Conservation (phyloP, 35 echinoderm and acorn worm genomes). For the Eucidaris tribuloides region DNA sequence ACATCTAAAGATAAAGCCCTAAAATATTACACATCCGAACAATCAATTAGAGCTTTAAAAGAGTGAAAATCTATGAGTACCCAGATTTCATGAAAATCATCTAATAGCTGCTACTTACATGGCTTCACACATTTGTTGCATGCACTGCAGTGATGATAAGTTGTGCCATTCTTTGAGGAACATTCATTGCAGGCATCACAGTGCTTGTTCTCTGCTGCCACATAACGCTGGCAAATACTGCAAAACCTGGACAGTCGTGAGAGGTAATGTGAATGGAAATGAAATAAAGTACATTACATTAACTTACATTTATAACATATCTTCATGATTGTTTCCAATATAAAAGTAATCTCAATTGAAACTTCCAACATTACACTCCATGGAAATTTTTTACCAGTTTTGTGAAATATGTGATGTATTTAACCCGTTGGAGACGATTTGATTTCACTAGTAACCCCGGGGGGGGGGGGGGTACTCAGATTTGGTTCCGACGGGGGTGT, state of each 20-base stretch:
- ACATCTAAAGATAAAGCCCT: background rate
- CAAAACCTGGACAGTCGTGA: slow-evolving; percentile 51
- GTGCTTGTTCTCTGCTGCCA: slow-evolving; percentile 63
- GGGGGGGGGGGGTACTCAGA: too few relatives aligned
- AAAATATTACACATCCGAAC: background rate
- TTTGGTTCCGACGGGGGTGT: too few relatives aligned
- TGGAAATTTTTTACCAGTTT: background rate
- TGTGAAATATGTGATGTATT: background rate
- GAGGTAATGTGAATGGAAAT: background rate
- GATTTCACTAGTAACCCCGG: background rate
- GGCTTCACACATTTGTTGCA: slow-evolving; percentile 86
- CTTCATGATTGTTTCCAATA: background rate
- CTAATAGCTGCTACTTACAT: slow-evolving; percentile 25
- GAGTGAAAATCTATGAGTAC: background rate
- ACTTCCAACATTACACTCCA: background rate
- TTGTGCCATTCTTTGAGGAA: slow-evolving; percentile 80
- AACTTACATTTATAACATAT: background rate
- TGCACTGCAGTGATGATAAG: slow-evolving; percentile 60
- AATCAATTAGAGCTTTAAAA: background rate
- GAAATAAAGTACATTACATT: background rate
- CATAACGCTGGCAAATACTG: slow-evolving; percentile 49
- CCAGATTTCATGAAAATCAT: background rate
- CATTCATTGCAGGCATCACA: slow-evolving; percentile 71
- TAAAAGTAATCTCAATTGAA: background rate
- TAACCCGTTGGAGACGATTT: too few relatives aligned